Base-by-base conservation (phyloP, 2,888 invertebrate species). In the Cecidostiba fungosa region DNA sequence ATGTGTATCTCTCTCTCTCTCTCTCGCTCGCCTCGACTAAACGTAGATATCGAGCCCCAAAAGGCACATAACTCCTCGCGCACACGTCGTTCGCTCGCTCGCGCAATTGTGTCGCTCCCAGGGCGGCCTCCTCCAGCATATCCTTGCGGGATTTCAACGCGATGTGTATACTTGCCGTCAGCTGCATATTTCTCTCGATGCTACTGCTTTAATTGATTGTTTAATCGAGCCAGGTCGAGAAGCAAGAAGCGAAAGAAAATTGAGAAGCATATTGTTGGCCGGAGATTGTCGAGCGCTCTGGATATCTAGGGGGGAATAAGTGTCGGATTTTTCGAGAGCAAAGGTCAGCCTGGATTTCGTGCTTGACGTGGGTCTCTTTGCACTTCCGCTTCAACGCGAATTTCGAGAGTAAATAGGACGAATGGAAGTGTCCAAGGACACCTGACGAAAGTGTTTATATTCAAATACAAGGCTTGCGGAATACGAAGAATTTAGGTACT, bases 31-130 rank as follows among this genome's bases (percentile, higher is more conserved):
- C 43, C 89, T 87, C 87, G 87, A 87, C 89, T 88, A 88, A 89
- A 89, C 86, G 88, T 89, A 89, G 91, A 90, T 91, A 92, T 91
- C 90, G 90, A 91, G 88, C 90, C 91, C 90, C 91, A 88, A 88
- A 91, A 91, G 91, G 89, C 90, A 89, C 91, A 89, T 92, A 91
- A 91, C 89, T 92, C 89, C 89, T 85, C 43, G 32, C 62, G 62
- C 62, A 2, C n/a, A 19, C 62, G 8, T 19, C 62, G 29, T 54
- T 36, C 32, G 26, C 47, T 66, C 43, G 36, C 70, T n/a, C 29
- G 62, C n/a, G 66, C 62, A 77, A 78, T 85, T 76, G 70, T 47
- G 23, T 54, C 23, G 70, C 69, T 84, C 79, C 69, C 84, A 32
- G n/a, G 69, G 23, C 39, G 62, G 14, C 54, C 59, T 16, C 62